Conservation (phyloP, 2,113 vertebrate species). For the Uropsilus gracilis region DNA sequence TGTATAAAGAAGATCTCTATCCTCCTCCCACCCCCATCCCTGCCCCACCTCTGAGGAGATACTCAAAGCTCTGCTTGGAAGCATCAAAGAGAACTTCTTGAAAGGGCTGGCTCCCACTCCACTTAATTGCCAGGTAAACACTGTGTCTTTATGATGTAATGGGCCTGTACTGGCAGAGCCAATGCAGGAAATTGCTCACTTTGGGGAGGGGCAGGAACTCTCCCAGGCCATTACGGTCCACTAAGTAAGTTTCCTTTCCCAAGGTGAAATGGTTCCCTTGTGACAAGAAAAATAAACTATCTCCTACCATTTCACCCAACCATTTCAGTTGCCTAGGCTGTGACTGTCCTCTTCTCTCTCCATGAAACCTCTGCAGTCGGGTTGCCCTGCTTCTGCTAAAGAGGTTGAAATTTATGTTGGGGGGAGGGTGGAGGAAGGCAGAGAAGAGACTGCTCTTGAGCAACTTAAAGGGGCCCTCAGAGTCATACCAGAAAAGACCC, state of each 20-base stretch:
- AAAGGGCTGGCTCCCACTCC: background rate
- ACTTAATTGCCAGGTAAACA: background rate
- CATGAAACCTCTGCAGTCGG: background rate
- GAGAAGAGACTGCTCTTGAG: background rate
- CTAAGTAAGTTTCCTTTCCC: conserved; percentile 25
- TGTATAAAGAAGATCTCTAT: background rate
- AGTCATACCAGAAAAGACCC: background rate
- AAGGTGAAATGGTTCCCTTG: background rate
- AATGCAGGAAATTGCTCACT: conserved; percentile 48
- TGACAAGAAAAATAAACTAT: background rate
- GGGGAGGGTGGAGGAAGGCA: no score
- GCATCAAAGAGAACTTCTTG: conserved; percentile 33
- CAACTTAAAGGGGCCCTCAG: background rate
- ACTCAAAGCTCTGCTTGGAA: background rate
- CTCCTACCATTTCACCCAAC: background rate
- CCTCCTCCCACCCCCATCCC: background rate
- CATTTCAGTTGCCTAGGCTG: background rate
- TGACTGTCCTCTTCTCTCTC: background rate
- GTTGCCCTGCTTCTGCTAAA: background rate
- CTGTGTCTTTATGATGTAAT: background rate
- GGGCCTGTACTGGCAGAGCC: conserved; percentile 35
- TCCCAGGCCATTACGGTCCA: background rate
- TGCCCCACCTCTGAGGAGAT: background rate
- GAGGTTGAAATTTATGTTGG: background rate
- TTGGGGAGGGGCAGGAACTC: conserved; percentile 20